These are phyloP conservation scores for Perca schrenkii DNA, from an alignment of 2,113 vertebrate species.

Conservation along the genomic window DNA sequence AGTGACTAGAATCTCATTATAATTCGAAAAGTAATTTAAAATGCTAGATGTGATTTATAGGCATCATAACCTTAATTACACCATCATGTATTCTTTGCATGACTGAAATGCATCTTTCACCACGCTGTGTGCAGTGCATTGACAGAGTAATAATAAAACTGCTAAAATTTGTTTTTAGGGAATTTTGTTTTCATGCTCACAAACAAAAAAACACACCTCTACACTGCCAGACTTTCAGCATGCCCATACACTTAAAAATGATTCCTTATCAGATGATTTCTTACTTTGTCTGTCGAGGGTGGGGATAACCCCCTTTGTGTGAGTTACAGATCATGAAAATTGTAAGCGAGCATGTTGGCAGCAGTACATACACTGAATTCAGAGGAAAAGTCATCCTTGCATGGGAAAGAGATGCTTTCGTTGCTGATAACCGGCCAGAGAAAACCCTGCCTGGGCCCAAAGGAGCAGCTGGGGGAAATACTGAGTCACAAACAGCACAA, in stretches of 20 bases:
- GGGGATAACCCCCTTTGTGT: neutral
- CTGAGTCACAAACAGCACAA: constrained; percentile 53
- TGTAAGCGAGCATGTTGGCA: constrained; percentile 30
- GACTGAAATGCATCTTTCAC: neutral
- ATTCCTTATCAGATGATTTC: neutral
- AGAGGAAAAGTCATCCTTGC: constrained; percentile 36
- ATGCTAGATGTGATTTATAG: constrained; percentile 11
- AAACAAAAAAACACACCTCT: neutral
- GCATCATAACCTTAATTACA: constrained; percentile 7
- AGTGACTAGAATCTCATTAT: neutral
- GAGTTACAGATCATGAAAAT: constrained; percentile 17
- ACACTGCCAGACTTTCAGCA: neutral
- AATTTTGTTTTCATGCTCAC: neutral
- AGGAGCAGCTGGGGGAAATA: constrained; percentile 70
- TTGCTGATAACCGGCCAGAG: constrained; percentile 50
- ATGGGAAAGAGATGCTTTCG: constrained; percentile 51
- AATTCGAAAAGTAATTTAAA: neutral
- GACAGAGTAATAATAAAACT: neutral
- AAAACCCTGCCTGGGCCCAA: constrained; percentile 54
- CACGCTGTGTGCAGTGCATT: neutral
- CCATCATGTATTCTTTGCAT: constrained; percentile 4
- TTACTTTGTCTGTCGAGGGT: neutral
- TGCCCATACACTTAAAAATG: neutral
- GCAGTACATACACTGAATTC: neutral
- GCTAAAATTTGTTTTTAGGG: neutral